Evolutionary conservation across 2,888 invertebrate genomes (phyloP).

Genomic region (Ormyrus labotus): DNA sequence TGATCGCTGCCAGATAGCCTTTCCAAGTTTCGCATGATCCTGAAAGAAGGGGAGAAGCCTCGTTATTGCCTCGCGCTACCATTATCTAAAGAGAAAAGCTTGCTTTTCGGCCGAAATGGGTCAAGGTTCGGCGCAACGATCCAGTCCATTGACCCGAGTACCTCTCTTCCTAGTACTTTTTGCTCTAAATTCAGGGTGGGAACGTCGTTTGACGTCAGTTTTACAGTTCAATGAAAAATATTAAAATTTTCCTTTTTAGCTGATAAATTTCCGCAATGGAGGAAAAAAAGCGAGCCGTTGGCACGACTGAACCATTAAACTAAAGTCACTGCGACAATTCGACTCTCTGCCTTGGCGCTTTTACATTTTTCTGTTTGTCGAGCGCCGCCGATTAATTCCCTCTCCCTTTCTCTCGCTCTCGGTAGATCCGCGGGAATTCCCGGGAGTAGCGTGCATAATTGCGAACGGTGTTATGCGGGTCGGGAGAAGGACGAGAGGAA

Average conservation of each 20-base stretch:
- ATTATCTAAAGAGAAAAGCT: too few relatives aligned
- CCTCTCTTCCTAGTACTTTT: slow-evolving; percentile 25
- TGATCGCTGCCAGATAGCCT: slow-evolving; percentile 75
- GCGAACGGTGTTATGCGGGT: not conserved
- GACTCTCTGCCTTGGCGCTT: not conserved
- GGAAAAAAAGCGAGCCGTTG: too few relatives aligned
- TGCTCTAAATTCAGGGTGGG: not conserved
- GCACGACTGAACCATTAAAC: too few relatives aligned
- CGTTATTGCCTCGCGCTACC: not conserved
- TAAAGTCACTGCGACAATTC: too few relatives aligned
- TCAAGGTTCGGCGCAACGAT: slow-evolving; percentile 56
- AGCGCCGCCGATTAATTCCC: not conserved
- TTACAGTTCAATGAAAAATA: too few relatives aligned
- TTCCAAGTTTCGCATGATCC: slow-evolving; percentile 74
- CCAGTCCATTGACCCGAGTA: slow-evolving; percentile 54
- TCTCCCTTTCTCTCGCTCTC: not conserved
- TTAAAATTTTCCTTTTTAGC: too few relatives aligned
- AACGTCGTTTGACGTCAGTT: too few relatives aligned
- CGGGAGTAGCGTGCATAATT: not conserved
- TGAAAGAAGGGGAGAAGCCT: slow-evolving; percentile 47
- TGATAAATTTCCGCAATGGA: too few relatives aligned
- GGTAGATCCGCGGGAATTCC: slow-evolving; percentile 19
- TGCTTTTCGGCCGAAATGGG: slow-evolving; percentile 36
- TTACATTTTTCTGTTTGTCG: not conserved
- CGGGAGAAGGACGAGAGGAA: too few relatives aligned